Conservation (phyloP, 2,888 invertebrate genomes). For the Lacanobia wlatinum region DNA sequence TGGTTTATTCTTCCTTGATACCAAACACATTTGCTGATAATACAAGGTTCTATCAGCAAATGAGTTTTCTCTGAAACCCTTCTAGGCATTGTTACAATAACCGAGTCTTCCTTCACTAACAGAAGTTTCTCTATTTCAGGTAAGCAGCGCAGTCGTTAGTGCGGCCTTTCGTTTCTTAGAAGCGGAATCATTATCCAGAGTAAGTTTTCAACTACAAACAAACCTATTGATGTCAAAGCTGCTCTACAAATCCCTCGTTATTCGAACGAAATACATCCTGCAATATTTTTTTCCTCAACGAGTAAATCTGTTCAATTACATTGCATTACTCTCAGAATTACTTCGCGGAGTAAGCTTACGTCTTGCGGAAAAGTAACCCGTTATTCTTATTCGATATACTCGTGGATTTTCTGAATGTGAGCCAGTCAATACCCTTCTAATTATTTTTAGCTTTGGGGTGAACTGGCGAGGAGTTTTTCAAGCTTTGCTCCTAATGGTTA, state of each 20-base stretch:
- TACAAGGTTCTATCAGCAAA: not conserved
- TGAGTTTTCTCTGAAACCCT: not conserved
- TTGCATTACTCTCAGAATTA: constrained; percentile 72
- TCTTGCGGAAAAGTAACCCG: constrained; percentile 62
- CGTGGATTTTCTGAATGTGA: constrained; percentile 43
- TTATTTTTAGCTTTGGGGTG: constrained; percentile 50
- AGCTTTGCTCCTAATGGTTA: constrained; percentile 30
- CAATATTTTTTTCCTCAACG: constrained; percentile 47
- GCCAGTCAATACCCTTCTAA: constrained; percentile 62
- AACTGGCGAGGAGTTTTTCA: constrained; percentile 5
- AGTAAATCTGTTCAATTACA: constrained; percentile 71
- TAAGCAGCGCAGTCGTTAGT: constrained; percentile 74
- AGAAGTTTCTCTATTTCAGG: constrained; percentile 71
- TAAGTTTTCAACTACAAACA: constrained; percentile 71
- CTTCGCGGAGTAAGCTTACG: constrained; percentile 64
- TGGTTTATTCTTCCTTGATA: not conserved
- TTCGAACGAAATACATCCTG: constrained; percentile 52
- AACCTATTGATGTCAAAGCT: constrained; percentile 71
- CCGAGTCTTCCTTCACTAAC: constrained; percentile 41
- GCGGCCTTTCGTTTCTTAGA: constrained; percentile 63
- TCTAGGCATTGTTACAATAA: constrained; percentile 27
- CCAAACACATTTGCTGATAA: not conserved
- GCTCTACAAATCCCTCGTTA: constrained; percentile 70
- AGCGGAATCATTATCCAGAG: constrained; percentile 68
- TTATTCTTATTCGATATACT: constrained; percentile 63